These are phyloP conservation scores for Catalaphyllia jardinei DNA, from an alignment of 64 coral and sea anemone species.

Conservation along the genomic window DNA sequence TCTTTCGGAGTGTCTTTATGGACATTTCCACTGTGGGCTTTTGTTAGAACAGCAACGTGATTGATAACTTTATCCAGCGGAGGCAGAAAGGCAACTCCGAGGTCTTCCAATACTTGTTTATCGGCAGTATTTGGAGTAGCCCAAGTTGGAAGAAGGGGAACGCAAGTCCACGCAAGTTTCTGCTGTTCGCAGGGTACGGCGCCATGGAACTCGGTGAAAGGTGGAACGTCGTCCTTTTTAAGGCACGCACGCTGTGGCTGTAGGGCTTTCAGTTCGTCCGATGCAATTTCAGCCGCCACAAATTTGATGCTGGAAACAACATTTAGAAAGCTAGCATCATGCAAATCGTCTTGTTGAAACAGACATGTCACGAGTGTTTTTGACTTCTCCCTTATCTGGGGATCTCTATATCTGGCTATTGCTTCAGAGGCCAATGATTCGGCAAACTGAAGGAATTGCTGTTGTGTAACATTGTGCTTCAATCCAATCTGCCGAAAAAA, in stretches of 20 bases:
- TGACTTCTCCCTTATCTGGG: slow-evolving; percentile 47
- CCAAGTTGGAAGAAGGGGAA: slow-evolving; percentile 73
- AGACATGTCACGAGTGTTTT: slow-evolving; percentile 72
- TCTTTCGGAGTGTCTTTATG: slow-evolving; percentile 89
- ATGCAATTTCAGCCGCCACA: slow-evolving; percentile 60
- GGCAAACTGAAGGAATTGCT: slow-evolving; percentile 83
- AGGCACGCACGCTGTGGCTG: slow-evolving; percentile 62
- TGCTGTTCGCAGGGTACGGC: slow-evolving; percentile 71
- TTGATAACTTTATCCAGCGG: slow-evolving; percentile 89
- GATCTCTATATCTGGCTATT: slow-evolving; percentile 12
- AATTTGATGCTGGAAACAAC: slow-evolving; percentile 85
- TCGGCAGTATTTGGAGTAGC: slow-evolving; percentile 66
- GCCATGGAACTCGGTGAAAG: slow-evolving; percentile 86
- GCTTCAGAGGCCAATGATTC: slow-evolving; percentile 64
- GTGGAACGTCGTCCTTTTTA: slow-evolving; percentile 55
- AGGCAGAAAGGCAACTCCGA: slow-evolving; percentile 69
- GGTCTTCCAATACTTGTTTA: slow-evolving; percentile 61
- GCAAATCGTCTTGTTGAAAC: slow-evolving; percentile 69
- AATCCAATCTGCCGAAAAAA: slow-evolving; percentile 85
- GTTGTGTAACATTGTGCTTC: slow-evolving; percentile 79
- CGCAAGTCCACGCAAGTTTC: slow-evolving; percentile 71
- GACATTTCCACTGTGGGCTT: slow-evolving; percentile 72
- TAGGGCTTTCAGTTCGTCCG: slow-evolving; percentile 57
- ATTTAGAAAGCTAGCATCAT: slow-evolving; percentile 79
- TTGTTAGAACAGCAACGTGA: slow-evolving; percentile 68